A percentile compares a stretch with the other conserved stretches of the same genome.
Conservation (phyloP, 1,140 invertebrate genomes). For the Zophobas morio region DNA sequence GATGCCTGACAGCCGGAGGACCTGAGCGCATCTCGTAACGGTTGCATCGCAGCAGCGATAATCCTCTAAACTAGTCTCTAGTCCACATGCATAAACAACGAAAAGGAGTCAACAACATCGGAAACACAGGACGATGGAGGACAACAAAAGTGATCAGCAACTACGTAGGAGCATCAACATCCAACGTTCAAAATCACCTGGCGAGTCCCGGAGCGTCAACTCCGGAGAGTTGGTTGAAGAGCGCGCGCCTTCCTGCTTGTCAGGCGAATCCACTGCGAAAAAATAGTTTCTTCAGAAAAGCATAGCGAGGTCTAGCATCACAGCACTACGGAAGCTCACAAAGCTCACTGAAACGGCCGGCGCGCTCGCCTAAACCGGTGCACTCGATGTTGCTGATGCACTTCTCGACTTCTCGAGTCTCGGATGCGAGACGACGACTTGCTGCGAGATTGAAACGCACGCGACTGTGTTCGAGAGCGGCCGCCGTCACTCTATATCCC, state of each 20-base stretch:
- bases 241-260: constrained; percentile 61
- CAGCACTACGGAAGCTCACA: constrained; percentile 8
- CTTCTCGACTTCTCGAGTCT: background rate
- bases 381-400: constrained; percentile 20
- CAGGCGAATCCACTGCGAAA: constrained; percentile 65
- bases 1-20: constrained; percentile 62
- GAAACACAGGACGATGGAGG: constrained; percentile 21
- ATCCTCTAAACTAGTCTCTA: constrained; percentile 53
- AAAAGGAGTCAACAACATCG: constrained; percentile 29
- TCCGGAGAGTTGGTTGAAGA: constrained; percentile 62
- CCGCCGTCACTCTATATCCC: constrained; percentile 63
- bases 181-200: constrained; percentile 60
- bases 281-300: constrained; percentile 61
- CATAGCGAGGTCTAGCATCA: constrained; percentile 20
- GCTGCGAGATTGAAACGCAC: constrained; percentile 41
- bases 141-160: constrained; percentile 24
- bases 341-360: constrained; percentile 33
- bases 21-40: constrained; percentile 65
- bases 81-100: constrained; percentile 54
- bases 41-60: constrained; percentile 57
- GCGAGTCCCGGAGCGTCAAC: constrained; percentile 59
- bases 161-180: constrained; percentile 17
- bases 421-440: background rate
- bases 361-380: constrained; percentile 3
- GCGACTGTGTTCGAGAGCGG: constrained; percentile 60